Base-by-base conservation (phyloP, 2,797 vertebrate genomes). In the Peromyscus aztecus region DNA sequence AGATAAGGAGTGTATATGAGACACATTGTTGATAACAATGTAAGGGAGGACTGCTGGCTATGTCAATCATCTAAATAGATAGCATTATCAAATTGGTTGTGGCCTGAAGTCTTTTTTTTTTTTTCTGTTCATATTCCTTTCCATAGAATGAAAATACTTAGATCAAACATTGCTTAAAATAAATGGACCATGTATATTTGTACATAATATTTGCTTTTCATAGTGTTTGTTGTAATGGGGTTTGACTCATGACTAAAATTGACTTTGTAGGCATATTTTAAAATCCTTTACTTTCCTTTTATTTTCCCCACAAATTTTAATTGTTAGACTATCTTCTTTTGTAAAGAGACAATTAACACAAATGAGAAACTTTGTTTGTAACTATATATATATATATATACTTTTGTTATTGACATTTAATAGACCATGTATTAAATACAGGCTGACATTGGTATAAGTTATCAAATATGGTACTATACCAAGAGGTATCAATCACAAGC, bases 121-220 rank as follows among this genome's bases (percentile, higher is more conserved):
- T 65, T 63, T 43, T 34, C 16, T 31, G 6, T 61, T 83, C 49
- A 82, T 3, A 63, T 84, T 14, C 61, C 12, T 73, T 94, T 90
- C 63, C 23, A n/a, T 78, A 59, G 43, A 92, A 73, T 89, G 43
- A 92, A 77, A 92, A 86, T 17, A 84, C 24, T 87, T 37, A 46
- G 40, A 78, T 85, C 75, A 83, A 89, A 92, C 63, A 86, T 65
- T 83, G 37, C n/a, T 90, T 80, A 95, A 93, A 84, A 92, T 83
- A 82, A 52, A 78, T 27, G 16, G 37, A 17, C 8, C 24, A 73
- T 75, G 40, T 67, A 85, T 90, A 94, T 93, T 6, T 75, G 17
- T 49, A 59, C 65, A 10, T 78, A 73, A 61, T 89, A 65, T 65
- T 96, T 84, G 59, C 65, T 94, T 98, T 95, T 94, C 76, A 77